phyloP scores from a whole-genome alignment of 2,797 vertebrate species.

The Lepilemur ruficaudatus region DNA sequence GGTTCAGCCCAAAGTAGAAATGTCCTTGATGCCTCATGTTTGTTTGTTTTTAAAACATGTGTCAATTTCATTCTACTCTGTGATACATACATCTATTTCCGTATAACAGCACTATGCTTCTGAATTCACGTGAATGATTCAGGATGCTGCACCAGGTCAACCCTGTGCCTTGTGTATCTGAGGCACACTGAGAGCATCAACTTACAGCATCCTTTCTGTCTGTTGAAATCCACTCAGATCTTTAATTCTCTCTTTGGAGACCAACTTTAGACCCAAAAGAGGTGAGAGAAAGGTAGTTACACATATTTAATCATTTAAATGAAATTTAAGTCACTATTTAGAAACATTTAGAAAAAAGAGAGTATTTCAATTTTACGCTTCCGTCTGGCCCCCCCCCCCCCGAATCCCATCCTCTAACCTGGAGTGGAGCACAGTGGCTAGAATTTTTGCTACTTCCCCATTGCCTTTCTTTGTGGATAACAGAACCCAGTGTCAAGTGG shows the following conservation, averaged over 20 bases:
- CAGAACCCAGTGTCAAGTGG: background rate
- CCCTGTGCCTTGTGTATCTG: background rate
- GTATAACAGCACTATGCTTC: background rate
- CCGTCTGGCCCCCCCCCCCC: background rate
- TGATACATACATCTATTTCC: background rate
- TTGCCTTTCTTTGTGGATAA: background rate
- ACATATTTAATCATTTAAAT: conserved; percentile 32
- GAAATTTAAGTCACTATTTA: conserved; percentile 10
- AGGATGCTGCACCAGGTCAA: background rate
- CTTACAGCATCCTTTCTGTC: background rate
- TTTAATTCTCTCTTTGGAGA: background rate
- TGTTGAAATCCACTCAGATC: background rate
- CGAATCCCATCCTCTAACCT: background rate
- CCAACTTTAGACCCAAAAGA: background rate
- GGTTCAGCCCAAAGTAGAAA: conserved; percentile 2
- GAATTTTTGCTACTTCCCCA: background rate
- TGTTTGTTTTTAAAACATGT: background rate
- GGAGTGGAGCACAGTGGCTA: background rate
- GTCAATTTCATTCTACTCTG: background rate
- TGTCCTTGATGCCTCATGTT: background rate
- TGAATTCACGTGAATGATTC: background rate
- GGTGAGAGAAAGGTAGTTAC: background rate
- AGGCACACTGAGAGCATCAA: background rate
- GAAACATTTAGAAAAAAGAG: background rate
- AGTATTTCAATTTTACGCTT: conserved; percentile 16